phyloP scores from a whole-genome alignment of 2,797 vertebrate species.

The Ammospiza maritima region DNA sequence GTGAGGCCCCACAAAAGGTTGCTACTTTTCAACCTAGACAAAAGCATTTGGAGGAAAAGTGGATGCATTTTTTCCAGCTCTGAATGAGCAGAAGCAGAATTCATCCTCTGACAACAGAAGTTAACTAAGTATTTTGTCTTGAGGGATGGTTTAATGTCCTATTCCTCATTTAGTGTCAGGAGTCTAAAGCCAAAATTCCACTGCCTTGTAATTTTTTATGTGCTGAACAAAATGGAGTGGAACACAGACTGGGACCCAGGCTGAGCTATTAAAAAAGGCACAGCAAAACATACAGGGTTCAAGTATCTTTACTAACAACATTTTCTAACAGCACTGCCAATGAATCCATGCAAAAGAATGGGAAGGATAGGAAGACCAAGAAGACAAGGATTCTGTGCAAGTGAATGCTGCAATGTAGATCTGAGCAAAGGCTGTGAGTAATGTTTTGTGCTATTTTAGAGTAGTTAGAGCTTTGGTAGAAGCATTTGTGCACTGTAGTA shows the following conservation, averaged over 20 bases:
- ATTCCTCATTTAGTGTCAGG: not conserved
- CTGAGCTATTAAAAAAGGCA: not conserved
- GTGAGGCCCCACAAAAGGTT: not conserved
- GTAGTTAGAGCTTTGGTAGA: not conserved
- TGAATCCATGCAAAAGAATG: not conserved
- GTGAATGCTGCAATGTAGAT: not conserved
- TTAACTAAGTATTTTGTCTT: not conserved
- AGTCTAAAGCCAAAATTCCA: not conserved
- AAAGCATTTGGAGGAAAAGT: not conserved
- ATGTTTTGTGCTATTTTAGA: not conserved
- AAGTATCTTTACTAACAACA: not conserved
- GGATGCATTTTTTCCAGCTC: not conserved
- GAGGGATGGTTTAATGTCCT: not conserved
- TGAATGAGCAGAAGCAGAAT: not conserved
- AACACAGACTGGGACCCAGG: not conserved
- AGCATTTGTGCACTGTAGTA: not conserved
- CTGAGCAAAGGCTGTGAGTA: not conserved
- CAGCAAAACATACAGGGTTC: not conserved
- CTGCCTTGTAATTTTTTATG: not conserved
- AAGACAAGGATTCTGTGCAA: not conserved
- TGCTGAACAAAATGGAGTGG: not conserved
- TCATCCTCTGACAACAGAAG: not conserved
- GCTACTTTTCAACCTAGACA: not conserved
- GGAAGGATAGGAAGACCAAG: not conserved
- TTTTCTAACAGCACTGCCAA: not conserved